Base-by-base conservation (phyloP, 2,113 vertebrate genomes). In the Rhabdornis inornatus region DNA sequence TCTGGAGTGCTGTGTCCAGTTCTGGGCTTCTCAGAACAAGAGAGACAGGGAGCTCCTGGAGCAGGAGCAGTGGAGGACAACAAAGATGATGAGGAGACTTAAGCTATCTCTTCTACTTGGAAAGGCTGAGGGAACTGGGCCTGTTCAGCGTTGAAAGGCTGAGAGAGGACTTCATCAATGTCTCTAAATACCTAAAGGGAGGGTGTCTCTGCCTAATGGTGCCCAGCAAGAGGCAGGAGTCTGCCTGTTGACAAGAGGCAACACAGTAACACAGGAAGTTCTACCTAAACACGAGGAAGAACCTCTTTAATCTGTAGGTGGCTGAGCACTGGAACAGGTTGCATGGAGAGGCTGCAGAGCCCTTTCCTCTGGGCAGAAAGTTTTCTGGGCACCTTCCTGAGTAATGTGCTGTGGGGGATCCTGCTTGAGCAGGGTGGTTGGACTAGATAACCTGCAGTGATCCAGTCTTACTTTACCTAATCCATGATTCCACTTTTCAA, bases 71-170 rank as follows among this genome's bases (percentile, higher is more conserved):
- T 2, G 10, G 5, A 68, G 11, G 28, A 7, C 19, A 52, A 45
- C 13, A 30, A 33, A 52, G 23, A 20, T 21, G 11, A 50, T n/a
- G 3, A 45, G 11, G 6, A 11, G 23, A 52, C 10, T 24, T 33
- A 10, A 75, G 28, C 10, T n/a, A n/a, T 14, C 45, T 75, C 33
- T 68, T 23, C 8, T 39, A 8, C 0, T 0, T 44, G 8, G 28
- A 59, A 50, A 33, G 20, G 19, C 16, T 53, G 33, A 75, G 24
- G 9, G 15, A 66, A 7, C 19, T n/a, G 45, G 27, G 28, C 17
- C 37, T 59, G 5, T 7, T 75, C 13, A 47, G 16, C 24, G 13
- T 53, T 2, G 10, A 82, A 16, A 74, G 1, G 2, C 11, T 15
- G 20, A 53, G 53, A n/a, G 13, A 2, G 4, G 6, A 31, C 20